Evolutionary conservation across 1,140 invertebrate species (phyloP), one percentile per base, ranked within the genome.

Genomic region (Calephelis virginiensis): DNA sequence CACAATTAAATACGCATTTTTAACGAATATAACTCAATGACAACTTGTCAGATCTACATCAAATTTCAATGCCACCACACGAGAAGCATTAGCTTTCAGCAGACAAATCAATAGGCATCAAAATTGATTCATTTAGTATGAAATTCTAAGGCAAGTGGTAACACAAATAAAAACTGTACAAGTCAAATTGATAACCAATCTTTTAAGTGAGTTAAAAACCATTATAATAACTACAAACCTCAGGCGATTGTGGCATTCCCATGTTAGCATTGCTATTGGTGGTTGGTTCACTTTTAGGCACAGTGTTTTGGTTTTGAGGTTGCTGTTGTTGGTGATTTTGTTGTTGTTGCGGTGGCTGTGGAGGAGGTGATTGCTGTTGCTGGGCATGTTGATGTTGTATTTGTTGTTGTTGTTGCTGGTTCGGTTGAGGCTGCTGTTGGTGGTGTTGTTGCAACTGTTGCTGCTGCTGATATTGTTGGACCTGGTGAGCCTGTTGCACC

Each of bases 381-480:
- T 75, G 77, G 17, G 50, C 53, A 45, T 64, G 63, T 45, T 64
- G 63, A 59, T 68, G 70, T 38, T 71, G 76, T 5, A 74, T 65
- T 48, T 77, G 74, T 53, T 73, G 72, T 28, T 85, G 92, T 66
- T 88, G 86, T 17, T 89, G 90, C 72, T 92, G 91, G 73, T 92
- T 91, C 73, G 92, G 92, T 63, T 92, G 73, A n/a, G 73, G 64
- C 53, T 80, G 78, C 53, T 80, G 78, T 7, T 76, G 75, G n/a
- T 80, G 79, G 11, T 76, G 69, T 46, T 77, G 81, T n/a, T 77
- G 77, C 66, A 84, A 82, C 38, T 85, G 81, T 61, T 80, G 81
- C 28, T 83, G 81, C 47, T 83, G 91, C 67, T 85, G 78, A 63
- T 82, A 78, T 68, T 79, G 83, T 64, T 88, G 84, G 40, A 85